Evolutionary conservation across 1,140 invertebrate genomes (phyloP).

Genomic region (Drosophila pachea): DNA sequence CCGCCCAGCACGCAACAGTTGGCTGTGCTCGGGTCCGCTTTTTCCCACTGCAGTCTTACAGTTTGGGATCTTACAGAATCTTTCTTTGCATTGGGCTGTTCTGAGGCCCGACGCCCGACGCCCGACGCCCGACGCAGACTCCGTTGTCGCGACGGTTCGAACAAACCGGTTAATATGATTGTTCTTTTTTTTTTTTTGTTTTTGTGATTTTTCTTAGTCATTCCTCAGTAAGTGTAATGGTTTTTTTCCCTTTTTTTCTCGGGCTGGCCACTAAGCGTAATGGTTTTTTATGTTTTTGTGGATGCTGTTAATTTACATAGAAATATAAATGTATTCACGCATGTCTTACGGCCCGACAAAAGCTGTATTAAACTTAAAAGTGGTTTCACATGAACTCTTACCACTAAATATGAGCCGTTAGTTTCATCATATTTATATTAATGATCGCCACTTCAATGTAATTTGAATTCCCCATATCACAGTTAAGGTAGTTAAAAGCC

Average conservation of each 20-base stretch:
- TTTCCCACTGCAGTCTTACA: constrained; percentile 46
- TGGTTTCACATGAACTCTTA: neutral
- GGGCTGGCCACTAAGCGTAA: constrained; percentile 7
- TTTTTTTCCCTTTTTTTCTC: constrained; percentile 26
- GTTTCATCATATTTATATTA: neutral
- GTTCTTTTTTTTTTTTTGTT: constrained; percentile 45
- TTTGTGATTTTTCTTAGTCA: constrained; percentile 73
- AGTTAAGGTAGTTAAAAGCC: neutral
- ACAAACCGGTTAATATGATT: constrained; percentile 70
- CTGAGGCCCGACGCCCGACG: constrained; percentile 25
- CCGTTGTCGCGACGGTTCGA: constrained; percentile 64
- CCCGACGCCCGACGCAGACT: neutral
- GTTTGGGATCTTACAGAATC: constrained; percentile 67
- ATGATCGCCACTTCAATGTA: neutral
- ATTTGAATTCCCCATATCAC: no score
- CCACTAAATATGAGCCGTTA: neutral
- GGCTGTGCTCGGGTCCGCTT: neutral
- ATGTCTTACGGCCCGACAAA: neutral
- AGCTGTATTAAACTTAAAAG: neutral
- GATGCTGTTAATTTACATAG: constrained; percentile 8
- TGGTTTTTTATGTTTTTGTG: constrained; percentile 3
- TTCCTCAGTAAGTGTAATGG: constrained; percentile 62
- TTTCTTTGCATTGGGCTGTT: constrained; percentile 39
- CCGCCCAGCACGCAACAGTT: neutral
- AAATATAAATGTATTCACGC: constrained; percentile 3